Conservation (phyloP, 2,113 vertebrate species). For the Elaphurus davidianus region DNA sequence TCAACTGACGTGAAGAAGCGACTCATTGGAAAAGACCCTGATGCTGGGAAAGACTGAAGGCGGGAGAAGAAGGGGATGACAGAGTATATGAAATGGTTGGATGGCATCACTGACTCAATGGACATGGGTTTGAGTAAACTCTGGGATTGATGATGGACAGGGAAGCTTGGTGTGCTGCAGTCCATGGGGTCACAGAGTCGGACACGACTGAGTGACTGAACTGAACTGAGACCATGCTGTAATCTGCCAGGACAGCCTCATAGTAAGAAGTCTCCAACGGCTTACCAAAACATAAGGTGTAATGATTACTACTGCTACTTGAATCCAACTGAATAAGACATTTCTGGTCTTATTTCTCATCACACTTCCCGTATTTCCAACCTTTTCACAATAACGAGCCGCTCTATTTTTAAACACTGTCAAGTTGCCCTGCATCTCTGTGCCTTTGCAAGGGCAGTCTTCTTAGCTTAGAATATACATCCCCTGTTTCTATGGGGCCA, state of each 20-base stretch:
- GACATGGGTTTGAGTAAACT: not conserved
- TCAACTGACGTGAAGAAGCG: not conserved
- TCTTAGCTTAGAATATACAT: not conserved
- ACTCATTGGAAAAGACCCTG: not conserved
- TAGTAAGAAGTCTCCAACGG: not conserved
- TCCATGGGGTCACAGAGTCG: accelerated
- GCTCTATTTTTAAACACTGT: conserved; percentile 22
- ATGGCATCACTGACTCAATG: not conserved
- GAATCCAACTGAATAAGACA: not conserved
- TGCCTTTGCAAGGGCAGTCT: conserved; percentile 16
- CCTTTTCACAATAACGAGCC: not conserved
- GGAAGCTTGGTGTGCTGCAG: not conserved
- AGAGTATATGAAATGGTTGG: not conserved
- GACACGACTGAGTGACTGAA: not conserved
- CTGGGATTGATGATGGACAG: not conserved
- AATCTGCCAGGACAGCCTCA: not conserved
- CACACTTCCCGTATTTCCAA: not conserved
- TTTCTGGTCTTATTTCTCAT: not conserved
- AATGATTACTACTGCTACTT: not conserved
- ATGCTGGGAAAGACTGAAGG: not conserved
- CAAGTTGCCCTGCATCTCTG: not conserved
- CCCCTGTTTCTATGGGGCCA: not conserved
- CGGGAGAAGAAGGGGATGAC: accelerated
- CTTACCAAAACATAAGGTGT: not conserved
- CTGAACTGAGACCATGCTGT: not conserved